Base-by-base conservation (phyloP, 2,888 invertebrate genomes). In the Hyposoter didymator region DNA sequence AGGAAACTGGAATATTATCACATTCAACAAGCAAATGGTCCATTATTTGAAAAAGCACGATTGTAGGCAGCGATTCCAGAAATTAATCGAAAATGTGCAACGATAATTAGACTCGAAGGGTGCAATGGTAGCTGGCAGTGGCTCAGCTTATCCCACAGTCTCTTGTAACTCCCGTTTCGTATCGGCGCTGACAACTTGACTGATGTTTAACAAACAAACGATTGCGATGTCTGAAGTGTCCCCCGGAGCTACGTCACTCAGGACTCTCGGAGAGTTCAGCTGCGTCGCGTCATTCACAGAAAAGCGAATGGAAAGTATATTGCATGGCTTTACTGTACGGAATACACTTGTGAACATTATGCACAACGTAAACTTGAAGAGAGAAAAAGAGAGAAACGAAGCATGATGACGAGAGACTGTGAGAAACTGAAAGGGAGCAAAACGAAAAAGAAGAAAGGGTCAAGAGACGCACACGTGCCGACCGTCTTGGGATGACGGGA, bases 171-270 rank as follows among this genome's bases (percentile, higher is more conserved):
- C 45, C 55, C 76, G 66, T 75, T 52, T 52, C 76, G 81, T 14
- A 59, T 79, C 45, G 62, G 64, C 84, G 89, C 83, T 90, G 91
- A 91, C 91, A 89, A 87, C 88, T 88, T 91, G 91, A 91, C 88
- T 89, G 91, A 91, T 91, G 91, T 91, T 91, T 89, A 91, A 91
- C 91, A 91, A 91, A 91, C 91, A 89, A 89, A 88, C 89, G 88
- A 88, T 88, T 88, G 55, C 67, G 89, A 89, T 89, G 89, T 87
- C 88, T 89, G 81, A 84, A 88, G 89, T 79, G 90, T 88, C 86
- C 79, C 86, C 84, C 83, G 85, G 87, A 88, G 89, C 89, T 81
- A 88, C 86, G 88, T 87, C 85, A 80, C 72, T 66, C 88, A 89
- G 49, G 69, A 45, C 86, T 85, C 86, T 84, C 88, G 88, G 88